Evolutionary conservation across 2,797 vertebrate genomes (phyloP).

Genomic region (Steatocranus sp.): DNA sequence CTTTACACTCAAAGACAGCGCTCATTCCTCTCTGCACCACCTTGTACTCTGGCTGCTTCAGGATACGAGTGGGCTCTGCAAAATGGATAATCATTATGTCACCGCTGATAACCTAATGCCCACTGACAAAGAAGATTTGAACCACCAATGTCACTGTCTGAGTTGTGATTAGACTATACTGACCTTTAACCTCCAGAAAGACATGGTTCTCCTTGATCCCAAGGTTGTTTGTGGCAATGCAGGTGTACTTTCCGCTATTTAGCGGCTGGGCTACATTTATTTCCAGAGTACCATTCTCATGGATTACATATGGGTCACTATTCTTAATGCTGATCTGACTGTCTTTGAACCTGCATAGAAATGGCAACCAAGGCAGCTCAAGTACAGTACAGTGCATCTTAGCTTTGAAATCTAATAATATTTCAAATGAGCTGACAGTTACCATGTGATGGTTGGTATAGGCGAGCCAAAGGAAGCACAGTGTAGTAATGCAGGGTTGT

Average conservation of each 20-base stretch:
- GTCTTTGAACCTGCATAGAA: constrained; percentile 85
- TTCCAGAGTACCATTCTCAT: constrained; percentile 92
- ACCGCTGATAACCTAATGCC: neutral
- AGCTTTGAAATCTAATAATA: neutral
- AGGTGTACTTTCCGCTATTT: constrained; percentile 88
- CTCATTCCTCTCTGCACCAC: constrained; percentile 82
- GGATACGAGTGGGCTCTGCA: constrained; percentile 91
- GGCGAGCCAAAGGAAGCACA: constrained; percentile 94
- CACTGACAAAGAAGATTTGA: neutral
- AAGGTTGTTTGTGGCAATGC: constrained; percentile 89
- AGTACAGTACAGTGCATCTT: neutral
- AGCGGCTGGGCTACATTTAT: constrained; percentile 83
- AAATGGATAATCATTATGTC: neutral
- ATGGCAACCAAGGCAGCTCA: neutral
- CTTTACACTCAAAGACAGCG: constrained; percentile 88
- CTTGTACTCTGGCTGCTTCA: constrained; percentile 88
- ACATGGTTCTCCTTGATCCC: constrained; percentile 89
- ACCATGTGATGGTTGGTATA: constrained; percentile 91
- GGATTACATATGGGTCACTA: constrained; percentile 83
- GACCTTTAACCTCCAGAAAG: constrained; percentile 93
- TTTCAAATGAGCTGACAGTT: constrained; percentile 14
- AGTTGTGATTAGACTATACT: constrained; percentile 28
- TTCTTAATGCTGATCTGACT: constrained; percentile 80
- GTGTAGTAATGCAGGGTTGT: constrained; percentile 83
- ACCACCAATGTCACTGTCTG: neutral